Evolutionary conservation across 2,888 invertebrate species (phyloP), one percentile per base, ranked within the genome.

Genomic region (Pinctada fucata): DNA sequence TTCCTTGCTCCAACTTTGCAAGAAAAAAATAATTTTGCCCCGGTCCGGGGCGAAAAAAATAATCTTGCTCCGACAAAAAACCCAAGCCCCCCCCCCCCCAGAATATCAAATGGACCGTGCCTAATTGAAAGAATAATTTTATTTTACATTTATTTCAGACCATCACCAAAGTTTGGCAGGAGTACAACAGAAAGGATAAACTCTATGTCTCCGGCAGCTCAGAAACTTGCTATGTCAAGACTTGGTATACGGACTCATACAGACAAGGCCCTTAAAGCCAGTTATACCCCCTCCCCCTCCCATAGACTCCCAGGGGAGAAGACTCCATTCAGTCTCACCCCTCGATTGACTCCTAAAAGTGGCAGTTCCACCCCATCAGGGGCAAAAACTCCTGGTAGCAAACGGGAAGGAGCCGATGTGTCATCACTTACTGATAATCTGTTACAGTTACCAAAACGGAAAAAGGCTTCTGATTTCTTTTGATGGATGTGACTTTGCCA

Each of bases 191-290:
- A 98, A 82, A 95, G 97, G 2, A 93, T 99, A 64, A 96, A 95
- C 3, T 95, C 96, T 77, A 97, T 99, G 96, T 99, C 99, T 0
- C 99, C 99, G 0, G 99, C 99, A 0, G 99, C 99, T 0, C 95
- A 96, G 83, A 95, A 95, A 85, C 93, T 99, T 58, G 98, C 97
- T 3, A 96, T 96, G 0, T 93, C 94, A 47, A 95, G 95, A 86
- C 92, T 96, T 2, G 94, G 94, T 5, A 94, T 95, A 4, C 91
- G 95, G 82, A 91, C 93, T 52, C 93, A 91, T 76, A 93, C 93
- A 1, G 94, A 95, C 87, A 92, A 93, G 81, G 93, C 94, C 6
- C 91, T 95, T 10, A 91, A 93, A 80, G 94, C 94, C 3, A 94
- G 94, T 69, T 95, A 95, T 88, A 94, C 95, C 0, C 94, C 95